phyloP scores from a whole-genome alignment of 2,797 vertebrate species.

The Ambastaia sidthimunki region DNA sequence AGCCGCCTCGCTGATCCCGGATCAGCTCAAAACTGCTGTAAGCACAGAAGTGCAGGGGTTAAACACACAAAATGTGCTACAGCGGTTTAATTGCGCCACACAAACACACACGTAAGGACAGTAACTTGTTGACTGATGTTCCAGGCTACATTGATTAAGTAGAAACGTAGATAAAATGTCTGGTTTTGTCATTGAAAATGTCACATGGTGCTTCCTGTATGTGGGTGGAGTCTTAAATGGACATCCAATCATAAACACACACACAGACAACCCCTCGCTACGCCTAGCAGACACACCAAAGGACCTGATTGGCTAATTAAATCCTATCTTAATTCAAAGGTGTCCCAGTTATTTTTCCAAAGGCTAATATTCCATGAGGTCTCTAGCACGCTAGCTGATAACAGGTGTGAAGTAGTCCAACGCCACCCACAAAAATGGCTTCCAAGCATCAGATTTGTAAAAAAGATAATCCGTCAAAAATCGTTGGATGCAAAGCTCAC shows the following conservation, averaged over 20 bases:
- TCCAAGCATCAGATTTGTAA: not conserved
- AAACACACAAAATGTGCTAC: conserved; percentile 50
- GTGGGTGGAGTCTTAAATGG: conserved; percentile 61
- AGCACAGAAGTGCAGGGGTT: conserved; percentile 55
- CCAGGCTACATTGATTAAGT: conserved; percentile 74
- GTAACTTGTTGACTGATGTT: conserved; percentile 72
- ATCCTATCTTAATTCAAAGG: not conserved
- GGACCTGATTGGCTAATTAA: not conserved
- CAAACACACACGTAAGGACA: conserved; percentile 24
- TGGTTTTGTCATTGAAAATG: conserved; percentile 77
- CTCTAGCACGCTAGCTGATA: not conserved
- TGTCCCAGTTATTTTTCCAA: not conserved
- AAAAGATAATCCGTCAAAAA: not conserved
- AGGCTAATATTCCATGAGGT: not conserved
- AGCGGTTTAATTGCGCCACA: conserved; percentile 38
- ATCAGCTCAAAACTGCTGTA: conserved; percentile 60
- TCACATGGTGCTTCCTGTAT: conserved; percentile 70
- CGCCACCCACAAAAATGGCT: not conserved
- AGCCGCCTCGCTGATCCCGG: conserved; percentile 44
- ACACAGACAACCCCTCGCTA: conserved; percentile 18
- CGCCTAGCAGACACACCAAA: not conserved
- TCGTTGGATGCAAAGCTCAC: not conserved
- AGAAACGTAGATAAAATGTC: conserved; percentile 70
- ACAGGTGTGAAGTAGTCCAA: not conserved
- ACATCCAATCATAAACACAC: conserved; percentile 50